phyloP scores from a whole-genome alignment of 2,113 vertebrate genomes.

The Cryptomyrus ogoouensis region DNA sequence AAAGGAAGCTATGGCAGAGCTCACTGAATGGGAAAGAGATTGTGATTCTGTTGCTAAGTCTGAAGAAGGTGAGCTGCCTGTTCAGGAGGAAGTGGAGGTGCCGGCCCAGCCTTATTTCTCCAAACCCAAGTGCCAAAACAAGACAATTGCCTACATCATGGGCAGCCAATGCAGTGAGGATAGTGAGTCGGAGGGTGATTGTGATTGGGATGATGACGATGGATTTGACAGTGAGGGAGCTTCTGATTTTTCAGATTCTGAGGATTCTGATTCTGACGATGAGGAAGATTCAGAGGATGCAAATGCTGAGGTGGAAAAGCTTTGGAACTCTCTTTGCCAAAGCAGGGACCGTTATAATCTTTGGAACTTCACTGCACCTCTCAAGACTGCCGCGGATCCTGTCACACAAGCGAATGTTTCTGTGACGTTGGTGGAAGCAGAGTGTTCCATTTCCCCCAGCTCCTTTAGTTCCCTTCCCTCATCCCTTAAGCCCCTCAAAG shows the following conservation, averaged over 20 bases:
- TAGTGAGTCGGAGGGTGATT: constrained; percentile 55
- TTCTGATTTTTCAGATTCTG: constrained; percentile 57
- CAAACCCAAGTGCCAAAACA: constrained; percentile 71
- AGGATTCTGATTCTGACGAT: constrained; percentile 23
- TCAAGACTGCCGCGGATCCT: constrained; percentile 49
- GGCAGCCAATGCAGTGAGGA: constrained; percentile 70
- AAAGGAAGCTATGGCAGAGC: neutral
- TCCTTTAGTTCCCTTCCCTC: constrained; percentile 31
- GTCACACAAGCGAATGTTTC: neutral
- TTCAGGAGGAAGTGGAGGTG: neutral
- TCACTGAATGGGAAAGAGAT: neutral
- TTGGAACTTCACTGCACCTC: constrained; percentile 74
- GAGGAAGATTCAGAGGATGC: constrained; percentile 33
- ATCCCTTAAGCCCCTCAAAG: constrained; percentile 33
- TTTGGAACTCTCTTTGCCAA: constrained; percentile 72
- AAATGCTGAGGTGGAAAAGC: constrained; percentile 56
- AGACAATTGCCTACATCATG: constrained; percentile 84
- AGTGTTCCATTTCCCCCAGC: constrained; percentile 29
- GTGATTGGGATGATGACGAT: constrained; percentile 49
- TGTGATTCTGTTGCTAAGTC: neutral
- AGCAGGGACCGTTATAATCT: constrained; percentile 79
- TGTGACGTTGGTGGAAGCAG: constrained; percentile 15
- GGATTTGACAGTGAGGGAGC: constrained; percentile 81
- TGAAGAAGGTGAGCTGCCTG: neutral
- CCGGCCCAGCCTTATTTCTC: accelerated